Conservation (phyloP, 1,140 invertebrate species). For the Diabrotica undecimpunctata region DNA sequence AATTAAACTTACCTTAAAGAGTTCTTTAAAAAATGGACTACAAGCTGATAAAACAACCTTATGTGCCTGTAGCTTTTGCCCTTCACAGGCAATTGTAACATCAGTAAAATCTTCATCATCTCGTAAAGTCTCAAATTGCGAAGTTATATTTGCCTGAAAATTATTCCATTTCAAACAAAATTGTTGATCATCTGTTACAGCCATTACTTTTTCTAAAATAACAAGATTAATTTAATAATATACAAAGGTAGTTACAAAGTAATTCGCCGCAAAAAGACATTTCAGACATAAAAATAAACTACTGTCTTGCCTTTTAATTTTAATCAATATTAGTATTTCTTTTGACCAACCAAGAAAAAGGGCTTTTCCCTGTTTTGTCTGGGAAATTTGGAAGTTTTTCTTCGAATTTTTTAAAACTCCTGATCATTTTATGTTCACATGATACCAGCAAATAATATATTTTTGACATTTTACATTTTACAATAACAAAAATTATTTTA, state of each 20-base stretch:
- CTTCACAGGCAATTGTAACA: constrained; percentile 78
- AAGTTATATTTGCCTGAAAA: constrained; percentile 84
- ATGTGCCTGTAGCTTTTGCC: constrained; percentile 71
- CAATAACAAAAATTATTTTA: constrained; percentile 9
- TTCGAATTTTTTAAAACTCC: background rate
- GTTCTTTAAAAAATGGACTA: constrained; percentile 77
- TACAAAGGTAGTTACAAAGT: background rate
- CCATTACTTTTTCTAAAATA: constrained; percentile 39
- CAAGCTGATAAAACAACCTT: constrained; percentile 76
- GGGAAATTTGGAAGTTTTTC: constrained; percentile 18
- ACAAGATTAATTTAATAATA: background rate
- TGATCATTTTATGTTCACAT: background rate
- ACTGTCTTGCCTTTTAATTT: constrained; percentile 35
- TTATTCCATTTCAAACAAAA: constrained; percentile 92
- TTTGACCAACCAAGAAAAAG: constrained; percentile 44
- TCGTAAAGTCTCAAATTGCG: constrained; percentile 72
- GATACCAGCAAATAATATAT: background rate
- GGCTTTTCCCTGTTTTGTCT: constrained; percentile 32
- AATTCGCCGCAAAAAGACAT: constrained; percentile 22
- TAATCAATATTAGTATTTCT: constrained; percentile 42
- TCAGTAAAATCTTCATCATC: constrained; percentile 80
- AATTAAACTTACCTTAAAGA: constrained; percentile 65
- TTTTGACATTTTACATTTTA: constrained; percentile 3
- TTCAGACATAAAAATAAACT: constrained; percentile 41
- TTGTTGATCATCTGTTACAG: constrained; percentile 67